phyloP scores from a whole-genome alignment of 1,140 invertebrate species.

The Dendrolimus punctatus region DNA sequence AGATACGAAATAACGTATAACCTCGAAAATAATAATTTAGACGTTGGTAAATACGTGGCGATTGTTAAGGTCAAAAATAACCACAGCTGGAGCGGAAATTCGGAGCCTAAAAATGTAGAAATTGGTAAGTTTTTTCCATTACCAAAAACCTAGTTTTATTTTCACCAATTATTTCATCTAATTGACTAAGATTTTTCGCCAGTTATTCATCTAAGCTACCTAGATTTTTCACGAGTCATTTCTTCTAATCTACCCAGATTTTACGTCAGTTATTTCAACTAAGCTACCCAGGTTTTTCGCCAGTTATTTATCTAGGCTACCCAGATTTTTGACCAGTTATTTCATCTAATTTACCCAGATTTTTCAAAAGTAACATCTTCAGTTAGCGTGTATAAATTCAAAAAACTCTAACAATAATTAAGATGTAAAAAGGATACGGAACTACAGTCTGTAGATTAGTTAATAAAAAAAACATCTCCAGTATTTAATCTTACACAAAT shows the following conservation, averaged over 20 bases:
- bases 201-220: neutral
- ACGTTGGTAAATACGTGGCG: slow-evolving; percentile 34
- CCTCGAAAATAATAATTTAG: slow-evolving; percentile 20
- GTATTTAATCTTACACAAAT: too few species aligned
- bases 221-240: slow-evolving; percentile 1
- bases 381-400: too few species aligned
- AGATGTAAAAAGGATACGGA: too few species aligned
- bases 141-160: neutral
- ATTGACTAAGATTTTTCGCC: neutral
- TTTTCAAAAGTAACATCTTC: slow-evolving; percentile 6
- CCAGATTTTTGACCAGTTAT: slow-evolving; percentile 1
- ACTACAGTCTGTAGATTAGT: too few species aligned
- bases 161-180: neutral
- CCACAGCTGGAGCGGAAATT: slow-evolving; percentile 37
- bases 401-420: too few species aligned
- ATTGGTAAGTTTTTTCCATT: slow-evolving; percentile 22
- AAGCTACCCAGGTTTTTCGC: neutral
- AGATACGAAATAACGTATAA: slow-evolving; percentile 31
- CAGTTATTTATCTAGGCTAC: neutral
- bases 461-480: too few species aligned
- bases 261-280: neutral
- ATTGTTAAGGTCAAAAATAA: slow-evolving; percentile 40
- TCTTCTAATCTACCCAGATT: too few species aligned
- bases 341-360: neutral
- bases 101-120: slow-evolving; percentile 25